Evolutionary conservation across 2,113 vertebrate species (phyloP), one percentile per base, ranked within the genome.

Genomic region (Eptesicus fuscus): DNA sequence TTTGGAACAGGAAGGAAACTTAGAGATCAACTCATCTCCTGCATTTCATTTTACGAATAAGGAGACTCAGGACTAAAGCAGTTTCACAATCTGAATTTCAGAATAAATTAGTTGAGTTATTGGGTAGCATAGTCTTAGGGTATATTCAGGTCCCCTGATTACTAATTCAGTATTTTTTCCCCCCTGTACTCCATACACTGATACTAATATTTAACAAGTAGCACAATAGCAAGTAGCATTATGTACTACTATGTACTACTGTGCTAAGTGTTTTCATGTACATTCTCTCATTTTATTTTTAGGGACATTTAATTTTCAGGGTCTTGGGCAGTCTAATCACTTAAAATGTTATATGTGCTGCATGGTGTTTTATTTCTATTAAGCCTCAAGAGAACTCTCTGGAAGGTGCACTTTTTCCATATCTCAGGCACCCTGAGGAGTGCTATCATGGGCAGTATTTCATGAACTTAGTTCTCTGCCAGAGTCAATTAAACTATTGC

Each of bases 311-410:
- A 76, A 40, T 94, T 89, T 32, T 89, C 32, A 91, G 42, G 14
- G 9, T 91, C 25, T 56, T 51, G 25, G 4, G 9, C 8, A 78
- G 23, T 49, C 32, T 67, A 90, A 84, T 25, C n/a, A 80, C 16
- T 94, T 44, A 88, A 44, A 61, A 30, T 80, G 61, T 78, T 44
- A 22, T 77, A 76, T 35, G 47, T 28, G 63, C 28, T 76, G 35
- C 10, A 32, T n/a, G 17, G 22, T 90, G 40, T 90, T 97, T 95
- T 92, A 25, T 83, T 94, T 82, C 47, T 82, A 65, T 53, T 71
- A 83, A 67, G 12, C 35, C 88, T 71, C 51, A 82, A 70, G 90
- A 95, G 85, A 93, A 74, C 37, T 77, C 92, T 51, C 12, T 63
- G 44, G 77, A 91, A 90, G 37, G 8, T 61, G 1, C 44, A 78